Evolutionary conservation across 1,140 invertebrate species (phyloP).

Genomic region (Drosophila bipectinata): DNA sequence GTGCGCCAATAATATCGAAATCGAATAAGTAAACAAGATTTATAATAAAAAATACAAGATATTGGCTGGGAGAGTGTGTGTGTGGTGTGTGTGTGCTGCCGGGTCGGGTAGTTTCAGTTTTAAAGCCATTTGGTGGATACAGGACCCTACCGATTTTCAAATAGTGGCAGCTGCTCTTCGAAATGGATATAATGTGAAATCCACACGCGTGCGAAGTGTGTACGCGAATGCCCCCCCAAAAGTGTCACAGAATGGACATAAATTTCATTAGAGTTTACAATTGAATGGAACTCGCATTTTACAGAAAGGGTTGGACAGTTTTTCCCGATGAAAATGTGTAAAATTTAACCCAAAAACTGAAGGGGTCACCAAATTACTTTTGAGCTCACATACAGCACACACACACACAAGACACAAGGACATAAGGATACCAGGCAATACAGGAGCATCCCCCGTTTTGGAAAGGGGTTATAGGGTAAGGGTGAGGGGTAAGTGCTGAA

Average conservation of each 20-base stretch:
- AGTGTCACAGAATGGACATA: constrained; percentile 41
- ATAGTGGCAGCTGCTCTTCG: constrained; percentile 62
- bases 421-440: neutral
- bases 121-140: constrained; percentile 28
- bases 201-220: constrained; percentile 69
- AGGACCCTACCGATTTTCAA: constrained; percentile 25
- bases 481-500: constrained; percentile 39
- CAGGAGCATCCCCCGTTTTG: neutral
- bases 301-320: constrained; percentile 64
- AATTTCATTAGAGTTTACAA: constrained; percentile 52
- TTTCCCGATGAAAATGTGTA: constrained; percentile 63
- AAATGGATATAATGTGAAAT: constrained; percentile 60
- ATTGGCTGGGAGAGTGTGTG: constrained; percentile 12
- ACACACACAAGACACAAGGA: constrained; percentile 10
- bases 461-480: constrained; percentile 46
- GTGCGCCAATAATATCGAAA: constrained; percentile 73
- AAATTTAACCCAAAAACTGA: constrained; percentile 63
- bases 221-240: constrained; percentile 51
- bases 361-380: constrained; percentile 67
- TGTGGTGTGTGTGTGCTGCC: neutral
- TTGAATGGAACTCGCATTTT: constrained; percentile 44
- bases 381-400: constrained; percentile 40
- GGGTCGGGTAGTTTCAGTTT: constrained; percentile 51
- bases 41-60: constrained; percentile 56
- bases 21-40: constrained; percentile 75